Base-by-base conservation (phyloP, 2,888 invertebrate species). In the Tenthredo distinguenda region DNA sequence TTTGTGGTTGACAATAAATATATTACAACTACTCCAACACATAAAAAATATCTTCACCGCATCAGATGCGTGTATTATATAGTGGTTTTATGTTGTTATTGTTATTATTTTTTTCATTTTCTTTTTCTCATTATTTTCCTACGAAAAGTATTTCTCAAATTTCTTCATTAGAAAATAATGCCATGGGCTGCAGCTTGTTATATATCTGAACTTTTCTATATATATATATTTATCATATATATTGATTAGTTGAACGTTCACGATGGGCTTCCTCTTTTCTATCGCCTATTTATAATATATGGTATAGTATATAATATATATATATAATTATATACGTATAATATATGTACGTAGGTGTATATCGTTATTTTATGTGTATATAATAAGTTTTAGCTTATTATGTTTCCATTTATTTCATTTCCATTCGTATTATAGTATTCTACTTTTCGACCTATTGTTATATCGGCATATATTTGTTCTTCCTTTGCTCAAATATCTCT, bases 401-500 rank as follows among this genome's bases (percentile, higher is more conserved):
- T 91, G 91, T 92, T 91, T 91, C 91, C 88, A 86, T 87, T 85
- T 91, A 91, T 92, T 91, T 92, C 90, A 90, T 85, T 88, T 89
- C 86, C 62, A 40, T 40, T 7, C 21, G n/a, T 21, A 62, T 21
- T 62, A 62, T 58, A n/a, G 31, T 58, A n/a, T 77, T 50, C 50
- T 37, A 34, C 15, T 34, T n/a, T 26, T 68, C 1, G 47, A 15
- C 43, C 68, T 31, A 71, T 83, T 37, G 15, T 55, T 55, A 15
- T 26, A 21, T 74, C 43, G 21, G 43, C n/a, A 40, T 47, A 74
- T 72, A n/a, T 21, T 21, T 72, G 18, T 40, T 43, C 37, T 72
- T 37, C 6, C 12, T 68, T 7, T 40, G n/a, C 34, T n/a, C 37
- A 9, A 72, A 7, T 40, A 72, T 72, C 6, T 21, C n/a, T 40